Evolutionary conservation across 2,888 invertebrate genomes (phyloP).

Genomic region (Chrysolina oricalcia): DNA sequence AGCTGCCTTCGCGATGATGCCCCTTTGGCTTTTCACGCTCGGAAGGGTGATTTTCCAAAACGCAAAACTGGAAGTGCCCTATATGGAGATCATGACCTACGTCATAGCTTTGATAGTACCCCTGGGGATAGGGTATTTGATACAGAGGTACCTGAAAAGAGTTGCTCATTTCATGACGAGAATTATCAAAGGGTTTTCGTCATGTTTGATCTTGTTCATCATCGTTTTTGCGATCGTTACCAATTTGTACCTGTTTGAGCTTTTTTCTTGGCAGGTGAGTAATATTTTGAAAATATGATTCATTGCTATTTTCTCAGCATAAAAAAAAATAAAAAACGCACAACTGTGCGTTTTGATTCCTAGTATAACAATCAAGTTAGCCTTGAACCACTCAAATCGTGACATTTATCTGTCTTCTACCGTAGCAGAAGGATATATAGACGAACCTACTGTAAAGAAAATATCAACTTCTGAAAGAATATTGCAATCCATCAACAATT

Average conservation of each 20-base stretch:
- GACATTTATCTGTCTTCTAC: too few species aligned
- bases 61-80: conserved; percentile 85
- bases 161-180: conserved; percentile 82
- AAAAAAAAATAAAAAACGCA: too few species aligned
- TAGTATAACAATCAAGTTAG: too few species aligned
- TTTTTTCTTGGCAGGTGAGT: conserved; percentile 90
- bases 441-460: too few species aligned
- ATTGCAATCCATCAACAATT: too few species aligned
- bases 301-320: too few species aligned
- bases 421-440: too few species aligned
- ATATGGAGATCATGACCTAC: conserved; percentile 82
- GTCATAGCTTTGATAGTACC: conserved; percentile 87
- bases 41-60: conserved; percentile 75
- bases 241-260: conserved; percentile 90
- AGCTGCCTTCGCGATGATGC: conserved; percentile 92
- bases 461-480: too few species aligned
- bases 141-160: conserved; percentile 81
- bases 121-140: conserved; percentile 78
- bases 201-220: conserved; percentile 86
- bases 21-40: conserved; percentile 91
- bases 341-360: too few species aligned
- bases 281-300: neutral
- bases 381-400: too few species aligned
- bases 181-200: conserved; percentile 89
- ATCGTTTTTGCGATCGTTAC: conserved; percentile 90